Base-by-base conservation (phyloP, 1,140 invertebrate genomes). In the Papilio xuthus region DNA sequence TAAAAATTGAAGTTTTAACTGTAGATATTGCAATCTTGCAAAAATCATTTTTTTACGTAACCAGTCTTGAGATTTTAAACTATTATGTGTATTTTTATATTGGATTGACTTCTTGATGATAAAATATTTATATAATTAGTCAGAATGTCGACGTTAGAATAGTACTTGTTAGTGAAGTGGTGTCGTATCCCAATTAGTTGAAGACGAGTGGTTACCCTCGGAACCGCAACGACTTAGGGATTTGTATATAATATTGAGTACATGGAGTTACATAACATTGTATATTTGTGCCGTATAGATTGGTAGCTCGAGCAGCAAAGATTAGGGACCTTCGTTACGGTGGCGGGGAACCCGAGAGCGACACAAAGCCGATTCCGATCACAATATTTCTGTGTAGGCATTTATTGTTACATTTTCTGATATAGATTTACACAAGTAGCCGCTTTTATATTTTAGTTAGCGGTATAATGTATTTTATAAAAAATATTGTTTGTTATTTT, bases 291-390 rank as follows among this genome's bases (percentile, higher is more conserved):
- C 28, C 23, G 26, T 67, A 67, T 67, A 15, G 60, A 32, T 67
- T 67, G 23, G 60, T 26, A 60, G 56, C 9, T 60, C 20, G 23
- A 26, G 56, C 9, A 15, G 12, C 10, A 67, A 32, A 67, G 60
- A 67, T 67, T 28, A 67, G 26, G 60, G 60, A 28, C 60, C 60
- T 67, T 67, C 60, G 60, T 67, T 67, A 28, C 4, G 13, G 60
- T 7, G 4, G 60, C 60, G 60, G 60, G 6, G 60, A 67, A 13
- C 26, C 4, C 12, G 26, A 6, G 60, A 67, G 60, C 60, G 23
- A 67, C 60, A 13, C 26, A 67, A 32, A 67, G 23, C 60, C 60
- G 60, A 67, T 67, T 67, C 26, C 7, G 60, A 67, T 28, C 60
- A 32, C 12, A 67, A 67, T 28, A 67, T 15, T 20, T 3, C 23